Base-by-base conservation (phyloP, 2,797 vertebrate species). In the Enoplosus armatus region DNA sequence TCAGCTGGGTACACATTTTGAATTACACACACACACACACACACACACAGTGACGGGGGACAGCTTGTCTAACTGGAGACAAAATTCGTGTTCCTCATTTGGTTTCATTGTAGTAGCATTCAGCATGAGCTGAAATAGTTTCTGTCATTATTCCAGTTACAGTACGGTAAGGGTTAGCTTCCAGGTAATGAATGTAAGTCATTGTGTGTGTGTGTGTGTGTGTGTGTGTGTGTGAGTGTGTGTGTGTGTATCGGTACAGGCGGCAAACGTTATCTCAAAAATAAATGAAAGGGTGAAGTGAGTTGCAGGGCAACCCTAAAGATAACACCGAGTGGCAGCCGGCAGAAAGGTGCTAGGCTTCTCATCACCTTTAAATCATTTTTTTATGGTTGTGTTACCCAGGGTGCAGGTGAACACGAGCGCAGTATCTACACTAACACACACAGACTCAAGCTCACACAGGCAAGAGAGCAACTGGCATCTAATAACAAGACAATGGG, bases 321-420 rank as follows among this genome's bases (percentile, higher is more conserved):
- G 77, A 86, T 88, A 89, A 79, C 79, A 37, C 53, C 0, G 55
- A 78, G 66, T 83, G 81, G 62, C 85, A 87, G 77, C 55, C 53
- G 77, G 84, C 71, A 72, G 69, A 83, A 63, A 85, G 74, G 60
- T 63, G 37, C 67, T 0, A 39, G 77, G 58, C 80, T 91, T 90
- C 82, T 91, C 85, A 83, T 92, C 82, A 78, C 72, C 80, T 79
- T 75, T 84, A 84, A 85, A 88, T 87, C 66, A 76, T 89, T 82
- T 85, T n/a, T 91, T 91, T 89, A 89, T 88, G 80, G 83, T 66
- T 53, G 51, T 61, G 54, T 61, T 87, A 77, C 63, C 16, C 43
- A 43, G 12, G 47, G 50, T 78, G 68, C 63, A 76, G 64, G 77
- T 85, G 71, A 76, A 55, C 51, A 72, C 24, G 5, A 66, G 68